A percentile compares a stretch with the other conserved stretches of the same genome.
Evolutionary conservation across 37 sponge, comb jelly and placozoan genomes (phyloP).

Genomic region (Oscarella lobularis): DNA sequence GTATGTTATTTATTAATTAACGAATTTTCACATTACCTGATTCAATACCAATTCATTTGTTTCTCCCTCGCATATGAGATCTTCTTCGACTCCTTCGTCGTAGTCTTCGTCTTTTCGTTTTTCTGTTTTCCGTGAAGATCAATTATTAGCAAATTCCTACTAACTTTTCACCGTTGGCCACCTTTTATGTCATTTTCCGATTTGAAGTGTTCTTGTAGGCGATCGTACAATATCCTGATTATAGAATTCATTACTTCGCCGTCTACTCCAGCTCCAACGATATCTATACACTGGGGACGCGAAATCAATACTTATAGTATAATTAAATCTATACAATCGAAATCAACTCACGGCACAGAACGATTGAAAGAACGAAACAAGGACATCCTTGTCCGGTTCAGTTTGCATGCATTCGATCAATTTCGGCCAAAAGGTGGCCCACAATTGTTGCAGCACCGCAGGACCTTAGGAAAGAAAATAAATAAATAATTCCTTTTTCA

Average conservation of each 20-base stretch:
- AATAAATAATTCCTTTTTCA: background rate
- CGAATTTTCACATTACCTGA: slow-evolving; percentile 38
- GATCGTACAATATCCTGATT: background rate
- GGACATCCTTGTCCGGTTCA: slow-evolving; percentile 80
- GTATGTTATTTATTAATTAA: background rate
- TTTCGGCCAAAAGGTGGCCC: slow-evolving; percentile 64
- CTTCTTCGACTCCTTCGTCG: slow-evolving; percentile 95
- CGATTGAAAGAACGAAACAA: slow-evolving; percentile 14
- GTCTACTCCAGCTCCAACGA: too few relatives aligned
- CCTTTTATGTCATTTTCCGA: background rate
- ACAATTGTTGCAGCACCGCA: slow-evolving; percentile 48
- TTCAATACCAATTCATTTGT: slow-evolving; percentile 60
- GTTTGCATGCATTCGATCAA: slow-evolving; percentile 67
- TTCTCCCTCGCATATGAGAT: slow-evolving; percentile 72
- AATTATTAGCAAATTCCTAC: background rate
- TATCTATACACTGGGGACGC: too few relatives aligned
- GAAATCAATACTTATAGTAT: too few relatives aligned
- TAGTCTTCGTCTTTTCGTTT: slow-evolving; percentile 86
- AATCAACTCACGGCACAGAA: background rate
- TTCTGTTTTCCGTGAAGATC: background rate
- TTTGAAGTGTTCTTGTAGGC: background rate
- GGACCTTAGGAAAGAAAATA: slow-evolving; percentile 16
- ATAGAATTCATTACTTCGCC: too few relatives aligned
- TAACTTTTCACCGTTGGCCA: background rate
- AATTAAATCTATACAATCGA: too few relatives aligned